phyloP scores from a whole-genome alignment of 1,140 invertebrate genomes.

The Caligus rogercresseyi region DNA sequence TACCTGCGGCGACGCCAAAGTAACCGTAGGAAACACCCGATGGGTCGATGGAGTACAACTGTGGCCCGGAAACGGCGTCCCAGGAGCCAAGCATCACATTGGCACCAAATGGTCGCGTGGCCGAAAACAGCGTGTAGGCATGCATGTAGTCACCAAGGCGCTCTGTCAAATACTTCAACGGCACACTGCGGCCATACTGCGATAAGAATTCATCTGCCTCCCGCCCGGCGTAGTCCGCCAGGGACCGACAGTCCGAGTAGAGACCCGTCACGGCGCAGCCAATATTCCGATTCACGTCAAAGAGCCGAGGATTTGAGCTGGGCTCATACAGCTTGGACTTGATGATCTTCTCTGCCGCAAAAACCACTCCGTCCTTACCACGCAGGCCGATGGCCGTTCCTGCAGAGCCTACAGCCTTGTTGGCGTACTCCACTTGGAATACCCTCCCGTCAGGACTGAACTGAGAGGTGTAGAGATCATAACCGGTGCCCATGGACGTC shows the following conservation, averaged over 20 bases:
- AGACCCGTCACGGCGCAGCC: conserved; percentile 85
- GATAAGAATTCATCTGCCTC: conserved; percentile 69
- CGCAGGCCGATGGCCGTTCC: conserved; percentile 44
- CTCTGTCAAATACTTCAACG: conserved; percentile 55
- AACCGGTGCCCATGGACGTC: conserved; percentile 91
- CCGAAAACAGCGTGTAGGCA: conserved; percentile 88
- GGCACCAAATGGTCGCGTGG: conserved; percentile 82
- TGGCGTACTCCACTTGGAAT: conserved; percentile 98
- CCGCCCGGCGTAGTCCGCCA: conserved; percentile 69
- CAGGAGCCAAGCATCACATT: conserved; percentile 67
- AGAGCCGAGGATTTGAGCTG: conserved; percentile 81
- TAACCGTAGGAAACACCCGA: conserved; percentile 51
- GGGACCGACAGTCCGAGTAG: conserved; percentile 77
- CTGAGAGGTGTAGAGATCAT: conserved; percentile 96
- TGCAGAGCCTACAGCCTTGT: conserved; percentile 97
- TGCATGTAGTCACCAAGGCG: conserved; percentile 87
- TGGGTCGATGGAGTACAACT: conserved; percentile 4
- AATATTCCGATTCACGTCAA: conserved; percentile 81
- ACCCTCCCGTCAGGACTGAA: conserved; percentile 97
- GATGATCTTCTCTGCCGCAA: conserved; percentile 93
- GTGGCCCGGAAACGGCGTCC: not conserved
- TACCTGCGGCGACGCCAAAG: conserved; percentile 89
- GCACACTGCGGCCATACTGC: conserved; percentile 25
- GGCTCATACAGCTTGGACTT: conserved; percentile 91
- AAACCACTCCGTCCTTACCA: conserved; percentile 89